Evolutionary conservation across 2,797 vertebrate species (phyloP), one percentile per base, ranked within the genome.

Genomic region (Scleropages formosus): DNA sequence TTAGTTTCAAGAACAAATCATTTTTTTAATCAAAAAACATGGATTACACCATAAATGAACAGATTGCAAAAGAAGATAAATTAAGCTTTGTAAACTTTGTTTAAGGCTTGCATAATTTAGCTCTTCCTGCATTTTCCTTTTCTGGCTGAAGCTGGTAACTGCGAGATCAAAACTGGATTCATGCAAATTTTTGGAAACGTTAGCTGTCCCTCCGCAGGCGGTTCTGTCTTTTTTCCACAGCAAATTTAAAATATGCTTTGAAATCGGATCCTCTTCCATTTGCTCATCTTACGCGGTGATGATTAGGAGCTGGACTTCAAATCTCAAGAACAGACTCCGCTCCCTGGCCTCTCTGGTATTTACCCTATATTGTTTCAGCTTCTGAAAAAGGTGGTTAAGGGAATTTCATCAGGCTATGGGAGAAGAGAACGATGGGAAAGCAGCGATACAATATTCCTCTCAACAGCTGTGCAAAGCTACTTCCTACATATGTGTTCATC

Each of bases 1-100:
- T 73, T 20, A 73, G n/a, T 56, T 63, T 58, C n/a, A 63, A 26
- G 72, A 74, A 27, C 15, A 73, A 24, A 64, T 74, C 7, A 31
- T 53, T 74, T 22, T 53, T 56, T 31, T 56, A 20, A 12, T 64
- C 31, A 61, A 64, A 51, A 13, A 74, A 22, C 44, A 60, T 49
- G 16, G 24, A 66, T 20, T 53, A 13, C n/a, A 47, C 59, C 24
- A 46, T 66, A 44, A 47, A 31, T 31, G 47, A 26, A 64, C 46
- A 31, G 61, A 56, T 39, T 31, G 46, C 53, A 51, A 53, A n/a
- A 8, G 44, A 58, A 75, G 64, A 51, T 31, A 75, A 44, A 67
- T 60, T 6, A 60, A 44, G 12, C 22, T 59, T 60, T 44, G 27
- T 67, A 44, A 68, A 44, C 39, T 68, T n/a, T 69, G 39, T 69